A percentile compares a stretch with the other conserved stretches of the same genome.
phyloP scores from a whole-genome alignment of 2,888 invertebrate genomes.

The Melanchra persicariae region DNA sequence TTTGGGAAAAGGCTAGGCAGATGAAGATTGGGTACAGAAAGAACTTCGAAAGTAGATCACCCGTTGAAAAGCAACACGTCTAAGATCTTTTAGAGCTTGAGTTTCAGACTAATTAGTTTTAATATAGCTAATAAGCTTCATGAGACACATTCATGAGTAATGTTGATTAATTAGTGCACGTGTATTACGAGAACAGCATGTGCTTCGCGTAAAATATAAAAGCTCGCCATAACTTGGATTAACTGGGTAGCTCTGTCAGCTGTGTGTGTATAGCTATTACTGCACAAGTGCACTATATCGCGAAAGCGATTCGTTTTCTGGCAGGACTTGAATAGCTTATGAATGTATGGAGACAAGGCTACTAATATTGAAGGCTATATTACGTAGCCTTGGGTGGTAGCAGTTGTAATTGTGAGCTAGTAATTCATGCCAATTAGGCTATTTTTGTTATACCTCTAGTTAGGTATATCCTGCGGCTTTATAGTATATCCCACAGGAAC shows the following conservation, averaged over 20 bases:
- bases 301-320: background rate
- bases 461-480: too few species aligned
- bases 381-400: too few species aligned
- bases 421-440: too few species aligned
- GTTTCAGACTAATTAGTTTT: background rate
- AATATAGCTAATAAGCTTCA: background rate
- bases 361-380: background rate
- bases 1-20: too few species aligned
- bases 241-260: background rate
- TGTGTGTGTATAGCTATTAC: background rate
- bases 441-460: too few species aligned
- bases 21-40: background rate
- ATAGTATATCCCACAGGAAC: too few species aligned
- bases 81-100: background rate
- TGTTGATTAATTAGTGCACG: conserved; percentile 28
- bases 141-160: background rate
- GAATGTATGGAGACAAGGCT: background rate
- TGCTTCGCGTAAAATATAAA: conserved; percentile 7
- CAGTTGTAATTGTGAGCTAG: too few species aligned
- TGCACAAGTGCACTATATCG: background rate
- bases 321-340: background rate
- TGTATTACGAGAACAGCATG: conserved; percentile 3
- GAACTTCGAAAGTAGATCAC: background rate
- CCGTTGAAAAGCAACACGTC: background rate
- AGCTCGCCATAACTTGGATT: background rate